Base-by-base conservation (phyloP, 1,140 invertebrate species). In the Halesus radiatus region DNA sequence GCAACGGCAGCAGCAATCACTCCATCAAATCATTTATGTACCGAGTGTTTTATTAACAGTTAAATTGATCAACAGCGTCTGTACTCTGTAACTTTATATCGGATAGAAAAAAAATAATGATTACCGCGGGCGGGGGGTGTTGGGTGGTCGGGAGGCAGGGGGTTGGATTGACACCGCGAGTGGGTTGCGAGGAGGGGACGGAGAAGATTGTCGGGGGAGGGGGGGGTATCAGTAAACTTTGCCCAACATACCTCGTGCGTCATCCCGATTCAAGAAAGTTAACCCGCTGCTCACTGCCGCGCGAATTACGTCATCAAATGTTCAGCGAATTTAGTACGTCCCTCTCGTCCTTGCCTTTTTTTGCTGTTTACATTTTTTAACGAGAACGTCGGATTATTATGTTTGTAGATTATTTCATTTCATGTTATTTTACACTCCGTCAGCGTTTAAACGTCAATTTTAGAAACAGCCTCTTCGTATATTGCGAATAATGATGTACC, bases 211-310 rank as follows among this genome's bases (percentile, higher is more conserved):
- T 6, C 29, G 23, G 62, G 76, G 20, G 13, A n/a, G n/a, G 26
- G 26, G 26, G 53, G 54, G 78, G 32, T 79, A 79, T 79, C 78
- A 75, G 78, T 56, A 75, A 79, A 79, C 78, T 79, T 79, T 79
- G 78, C 54, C 70, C 78, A 75, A 74, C 78, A 66, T 73, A 22
- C 68, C 22, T 20, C 26, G 77, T 79, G 78, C 78, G 70, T 75
- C 70, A 74, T 74, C 78, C 53, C 56, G 60, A 75, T 75, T 74
- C 70, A 79, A 79, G 78, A 60, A 73, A 75, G 70, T 75, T 79
- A 70, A 79, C 78, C 78, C 78, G 68, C 78, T 72, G 68, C 18
- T 50, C 26, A 15, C 56, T 53, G 78, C 54, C 78, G 52, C 68
- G 45, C 18, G 45, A 52, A 29, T 72, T 52, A 52, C 68, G 68